These are phyloP conservation scores for Adoxophyes honmai DNA, from an alignment of 1,140 invertebrate genomes.

Conservation along the genomic window DNA sequence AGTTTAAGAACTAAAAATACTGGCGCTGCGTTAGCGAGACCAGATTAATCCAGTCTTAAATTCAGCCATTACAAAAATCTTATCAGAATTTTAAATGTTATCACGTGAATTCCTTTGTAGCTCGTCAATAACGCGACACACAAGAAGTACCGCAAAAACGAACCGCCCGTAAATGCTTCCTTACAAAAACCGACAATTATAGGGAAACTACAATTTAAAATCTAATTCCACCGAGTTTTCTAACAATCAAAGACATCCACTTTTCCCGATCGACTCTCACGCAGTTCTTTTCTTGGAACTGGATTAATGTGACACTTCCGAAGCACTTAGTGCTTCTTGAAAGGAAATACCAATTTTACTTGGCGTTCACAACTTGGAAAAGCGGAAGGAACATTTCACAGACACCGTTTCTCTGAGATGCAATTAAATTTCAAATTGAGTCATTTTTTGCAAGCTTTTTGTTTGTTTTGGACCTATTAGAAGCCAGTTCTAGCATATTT, in stretches of 20 bases:
- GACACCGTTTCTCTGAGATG: too few species aligned
- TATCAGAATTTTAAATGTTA: too few species aligned
- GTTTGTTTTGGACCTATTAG: too few species aligned
- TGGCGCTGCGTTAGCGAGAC: too few species aligned
- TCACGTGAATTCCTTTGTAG: too few species aligned
- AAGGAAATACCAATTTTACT: slow-evolving; percentile 44
- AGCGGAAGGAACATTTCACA: slow-evolving; percentile 31
- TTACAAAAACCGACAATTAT: not conserved
- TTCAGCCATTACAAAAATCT: too few species aligned
- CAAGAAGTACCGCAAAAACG: not conserved
- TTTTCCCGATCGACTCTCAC: slow-evolving; percentile 34
- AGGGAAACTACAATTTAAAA: not conserved
- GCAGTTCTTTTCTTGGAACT: slow-evolving; percentile 33
- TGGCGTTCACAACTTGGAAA: slow-evolving; percentile 36
- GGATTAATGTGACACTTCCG: slow-evolving; percentile 39
- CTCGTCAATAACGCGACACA: too few species aligned
- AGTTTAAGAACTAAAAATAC: too few species aligned
- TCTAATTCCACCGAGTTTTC: not conserved
- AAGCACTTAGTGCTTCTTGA: slow-evolving; percentile 29
- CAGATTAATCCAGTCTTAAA: too few species aligned
- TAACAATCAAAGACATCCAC: slow-evolving; percentile 5
- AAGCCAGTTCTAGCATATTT: too few species aligned
- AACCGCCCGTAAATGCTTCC: not conserved
- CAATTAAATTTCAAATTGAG: too few species aligned
- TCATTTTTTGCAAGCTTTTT: too few species aligned